Percentiles rank a stretch among this genome's conserved stretches.
Evolutionary conservation across 2,113 vertebrate species (phyloP).

Genomic region (Solea solea): DNA sequence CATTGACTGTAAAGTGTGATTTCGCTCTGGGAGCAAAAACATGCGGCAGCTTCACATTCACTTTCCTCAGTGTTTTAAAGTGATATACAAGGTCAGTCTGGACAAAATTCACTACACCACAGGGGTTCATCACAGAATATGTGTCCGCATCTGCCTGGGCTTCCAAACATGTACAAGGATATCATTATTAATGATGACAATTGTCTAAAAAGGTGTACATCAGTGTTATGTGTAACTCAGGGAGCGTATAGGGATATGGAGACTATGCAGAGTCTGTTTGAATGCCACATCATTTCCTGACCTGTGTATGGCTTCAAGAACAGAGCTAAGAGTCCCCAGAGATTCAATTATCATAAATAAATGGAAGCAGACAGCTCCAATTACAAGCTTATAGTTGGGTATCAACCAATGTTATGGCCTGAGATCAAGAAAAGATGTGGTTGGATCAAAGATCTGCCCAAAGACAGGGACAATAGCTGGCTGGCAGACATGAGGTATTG

Average conservation of each 20-base stretch:
- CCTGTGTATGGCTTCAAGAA: conserved; percentile 28
- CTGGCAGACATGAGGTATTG: background rate
- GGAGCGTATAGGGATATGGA: background rate
- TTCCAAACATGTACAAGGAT: conserved; percentile 14
- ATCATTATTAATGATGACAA: conserved; percentile 41
- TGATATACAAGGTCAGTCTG: conserved; percentile 34
- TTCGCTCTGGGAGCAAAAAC: conserved; percentile 38
- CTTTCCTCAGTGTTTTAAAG: conserved; percentile 26
- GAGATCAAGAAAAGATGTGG: background rate
- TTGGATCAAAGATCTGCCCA: conserved; percentile 9
- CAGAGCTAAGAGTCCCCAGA: conserved; percentile 16
- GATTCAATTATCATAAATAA: conserved; percentile 52
- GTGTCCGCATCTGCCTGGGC: conserved; percentile 11
- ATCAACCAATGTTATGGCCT: conserved; percentile 18
- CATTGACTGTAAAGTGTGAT: conserved; percentile 26
- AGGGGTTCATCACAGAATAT: conserved; percentile 18
- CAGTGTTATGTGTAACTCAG: background rate
- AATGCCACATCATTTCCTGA: conserved; percentile 10
- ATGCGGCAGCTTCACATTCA: conserved; percentile 34
- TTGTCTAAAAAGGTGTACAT: background rate
- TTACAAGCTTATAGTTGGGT: conserved; percentile 17
- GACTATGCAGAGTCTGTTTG: conserved; percentile 4
- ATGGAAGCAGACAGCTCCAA: conserved; percentile 15
- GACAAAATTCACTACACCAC: conserved; percentile 28
- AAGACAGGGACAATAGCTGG: conserved; percentile 1